Percentiles rank a stretch among this genome's conserved stretches.
Conservation (phyloP, 2,797 vertebrate genomes). For the Malurus leucopterus region DNA sequence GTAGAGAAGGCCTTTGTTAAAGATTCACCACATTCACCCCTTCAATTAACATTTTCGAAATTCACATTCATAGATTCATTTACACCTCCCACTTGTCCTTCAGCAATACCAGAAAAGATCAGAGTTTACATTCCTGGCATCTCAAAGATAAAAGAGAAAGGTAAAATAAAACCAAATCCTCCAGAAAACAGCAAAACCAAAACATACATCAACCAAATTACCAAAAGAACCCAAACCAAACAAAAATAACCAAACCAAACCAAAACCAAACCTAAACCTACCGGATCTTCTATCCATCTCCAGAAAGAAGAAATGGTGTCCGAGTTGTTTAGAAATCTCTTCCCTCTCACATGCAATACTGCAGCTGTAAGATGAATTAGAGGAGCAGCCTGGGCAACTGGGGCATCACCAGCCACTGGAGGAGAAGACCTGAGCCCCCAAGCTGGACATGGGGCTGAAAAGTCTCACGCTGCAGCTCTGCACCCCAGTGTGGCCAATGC, state of each 20-base stretch:
- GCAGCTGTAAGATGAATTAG: not conserved
- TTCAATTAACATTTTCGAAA: conserved; percentile 43
- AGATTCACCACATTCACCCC: conserved; percentile 26
- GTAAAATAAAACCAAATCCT: conserved; percentile 10
- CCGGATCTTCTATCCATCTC: conserved; percentile 3
- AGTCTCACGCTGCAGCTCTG: fast-evolving
- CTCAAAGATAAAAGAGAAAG: conserved; percentile 6
- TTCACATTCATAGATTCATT: conserved; percentile 36
- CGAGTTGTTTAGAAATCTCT: not conserved
- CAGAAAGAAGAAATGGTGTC: not conserved
- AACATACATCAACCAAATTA: not conserved
- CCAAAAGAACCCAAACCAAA: not conserved
- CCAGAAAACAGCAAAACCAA: not conserved
- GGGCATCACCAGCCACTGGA: not conserved
- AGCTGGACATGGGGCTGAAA: fast-evolving
- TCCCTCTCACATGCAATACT: not conserved
- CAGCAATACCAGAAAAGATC: conserved; percentile 33
- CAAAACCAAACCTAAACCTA: not conserved
- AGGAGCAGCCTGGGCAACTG: not conserved
- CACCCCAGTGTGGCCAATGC: fast-evolving
- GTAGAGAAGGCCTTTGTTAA: conserved; percentile 28
- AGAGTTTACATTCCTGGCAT: not conserved
- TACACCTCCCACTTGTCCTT: conserved; percentile 52
- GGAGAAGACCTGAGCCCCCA: not conserved
- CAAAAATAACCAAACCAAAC: not conserved